Percentiles rank a stretch among this genome's conserved stretches.
phyloP scores from a whole-genome alignment of 2,888 invertebrate species.

The Epirrhoe alternata region DNA sequence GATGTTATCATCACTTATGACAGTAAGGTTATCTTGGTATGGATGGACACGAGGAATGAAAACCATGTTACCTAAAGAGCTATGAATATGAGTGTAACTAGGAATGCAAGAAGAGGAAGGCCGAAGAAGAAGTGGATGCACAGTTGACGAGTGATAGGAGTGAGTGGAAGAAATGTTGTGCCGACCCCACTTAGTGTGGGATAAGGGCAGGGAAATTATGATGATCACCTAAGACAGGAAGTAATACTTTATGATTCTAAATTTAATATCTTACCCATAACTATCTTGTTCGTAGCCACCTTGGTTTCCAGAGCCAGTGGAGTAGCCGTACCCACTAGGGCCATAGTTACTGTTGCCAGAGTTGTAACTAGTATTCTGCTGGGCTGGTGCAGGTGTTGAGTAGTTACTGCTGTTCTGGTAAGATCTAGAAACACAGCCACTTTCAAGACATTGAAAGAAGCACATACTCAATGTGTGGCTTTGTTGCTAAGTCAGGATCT shows the following conservation, averaged over 20 bases:
- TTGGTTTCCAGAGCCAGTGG: constrained; percentile 62
- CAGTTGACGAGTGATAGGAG: too few species aligned
- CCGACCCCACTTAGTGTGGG: too few species aligned
- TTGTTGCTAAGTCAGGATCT: constrained; percentile 58
- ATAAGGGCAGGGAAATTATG: too few species aligned
- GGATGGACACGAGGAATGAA: too few species aligned
- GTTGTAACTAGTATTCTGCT: constrained; percentile 46
- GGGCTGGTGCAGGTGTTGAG: constrained; percentile 66
- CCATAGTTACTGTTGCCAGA: constrained; percentile 61
- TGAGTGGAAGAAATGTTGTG: too few species aligned
- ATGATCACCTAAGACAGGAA: too few species aligned
- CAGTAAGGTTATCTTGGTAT: too few species aligned
- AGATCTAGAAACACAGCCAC: constrained; percentile 55
- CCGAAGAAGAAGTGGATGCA: too few species aligned
- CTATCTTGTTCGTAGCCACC: constrained; percentile 71
- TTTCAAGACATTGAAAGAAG: neutral
- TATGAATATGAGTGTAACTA: too few species aligned
- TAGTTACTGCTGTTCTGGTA: constrained; percentile 70
- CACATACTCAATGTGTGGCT: neutral
- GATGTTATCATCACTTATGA: neutral
- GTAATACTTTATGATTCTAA: too few species aligned
- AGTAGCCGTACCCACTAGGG: constrained; percentile 71
- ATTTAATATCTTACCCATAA: constrained; percentile 63
- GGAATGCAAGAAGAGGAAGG: too few species aligned
- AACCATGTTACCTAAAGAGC: too few species aligned